Evolutionary conservation across 2,888 invertebrate genomes (phyloP).

Genomic region (Nomada fabriciana): DNA sequence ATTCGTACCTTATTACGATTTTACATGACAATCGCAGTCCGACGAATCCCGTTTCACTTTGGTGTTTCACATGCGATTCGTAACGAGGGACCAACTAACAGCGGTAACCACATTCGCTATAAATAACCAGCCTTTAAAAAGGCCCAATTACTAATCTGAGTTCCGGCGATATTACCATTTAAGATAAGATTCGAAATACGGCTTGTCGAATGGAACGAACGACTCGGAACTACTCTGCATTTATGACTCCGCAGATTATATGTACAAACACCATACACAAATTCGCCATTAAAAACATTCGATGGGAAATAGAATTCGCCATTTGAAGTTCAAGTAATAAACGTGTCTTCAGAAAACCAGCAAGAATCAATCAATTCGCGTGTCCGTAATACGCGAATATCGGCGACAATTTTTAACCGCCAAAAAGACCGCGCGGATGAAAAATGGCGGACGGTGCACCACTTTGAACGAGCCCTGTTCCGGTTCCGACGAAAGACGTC

Average conservation of each 20-base stretch:
- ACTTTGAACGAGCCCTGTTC: constrained; percentile 18
- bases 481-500: background rate
- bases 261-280: background rate
- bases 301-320: no score
- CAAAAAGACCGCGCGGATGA: constrained; percentile 33
- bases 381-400: no score
- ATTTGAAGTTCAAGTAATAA: no score
- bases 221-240: background rate
- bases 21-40: no score
- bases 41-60: no score
- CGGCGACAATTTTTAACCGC: constrained; percentile 19
- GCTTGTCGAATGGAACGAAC: background rate
- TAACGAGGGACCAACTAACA: no score
- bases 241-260: background rate
- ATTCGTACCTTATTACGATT: background rate
- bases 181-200: constrained; percentile 18
- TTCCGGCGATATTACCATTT: constrained; percentile 24
- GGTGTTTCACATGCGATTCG: no score
- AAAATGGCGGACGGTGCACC: constrained; percentile 18
- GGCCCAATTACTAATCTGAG: background rate
- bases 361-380: no score
- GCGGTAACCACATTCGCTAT: no score
- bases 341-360: no score
- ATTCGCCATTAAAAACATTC: background rate
- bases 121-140: background rate